Conservation (phyloP, 1,140 invertebrate genomes). For the Danaus plexippus region DNA sequence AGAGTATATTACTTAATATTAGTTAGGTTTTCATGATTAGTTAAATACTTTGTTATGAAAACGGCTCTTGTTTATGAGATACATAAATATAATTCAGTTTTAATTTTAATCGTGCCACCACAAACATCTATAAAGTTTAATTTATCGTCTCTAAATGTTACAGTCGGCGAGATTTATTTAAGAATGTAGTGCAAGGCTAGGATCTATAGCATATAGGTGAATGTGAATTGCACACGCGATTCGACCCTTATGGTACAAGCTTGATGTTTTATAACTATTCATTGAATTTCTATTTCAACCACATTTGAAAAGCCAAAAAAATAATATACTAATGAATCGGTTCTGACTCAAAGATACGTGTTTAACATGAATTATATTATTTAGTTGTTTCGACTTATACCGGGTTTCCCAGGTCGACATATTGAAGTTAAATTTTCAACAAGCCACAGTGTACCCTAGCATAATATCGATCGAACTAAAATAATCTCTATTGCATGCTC, state of each 20-base stretch:
- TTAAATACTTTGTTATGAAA: slow-evolving; percentile 8
- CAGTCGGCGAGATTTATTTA: slow-evolving; percentile 8
- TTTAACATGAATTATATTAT: no score
- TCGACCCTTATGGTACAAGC: slow-evolving; percentile 13
- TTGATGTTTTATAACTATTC: slow-evolving; percentile 12
- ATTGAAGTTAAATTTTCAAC: no score
- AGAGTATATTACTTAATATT: no score
- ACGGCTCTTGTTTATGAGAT: background rate
- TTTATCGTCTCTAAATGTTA: background rate
- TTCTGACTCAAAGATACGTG: no score
- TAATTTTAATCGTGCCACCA: background rate
- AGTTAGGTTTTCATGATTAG: background rate
- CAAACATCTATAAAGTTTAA: slow-evolving; percentile 5
- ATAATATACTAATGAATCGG: no score
- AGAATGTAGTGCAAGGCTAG: slow-evolving; percentile 17
- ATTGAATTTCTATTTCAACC: background rate
- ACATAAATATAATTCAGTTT: slow-evolving; percentile 3
- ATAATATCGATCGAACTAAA: no score
- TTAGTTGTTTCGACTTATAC: no score
- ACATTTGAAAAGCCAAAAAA: no score
- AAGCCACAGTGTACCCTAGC: no score
- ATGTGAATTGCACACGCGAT: slow-evolving; percentile 18
- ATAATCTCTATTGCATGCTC: slow-evolving; percentile 8
- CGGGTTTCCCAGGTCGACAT: no score
- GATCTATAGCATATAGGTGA: slow-evolving; percentile 13